phyloP scores from a whole-genome alignment of 2,113 vertebrate species.

The Ardeotis arabs region DNA sequence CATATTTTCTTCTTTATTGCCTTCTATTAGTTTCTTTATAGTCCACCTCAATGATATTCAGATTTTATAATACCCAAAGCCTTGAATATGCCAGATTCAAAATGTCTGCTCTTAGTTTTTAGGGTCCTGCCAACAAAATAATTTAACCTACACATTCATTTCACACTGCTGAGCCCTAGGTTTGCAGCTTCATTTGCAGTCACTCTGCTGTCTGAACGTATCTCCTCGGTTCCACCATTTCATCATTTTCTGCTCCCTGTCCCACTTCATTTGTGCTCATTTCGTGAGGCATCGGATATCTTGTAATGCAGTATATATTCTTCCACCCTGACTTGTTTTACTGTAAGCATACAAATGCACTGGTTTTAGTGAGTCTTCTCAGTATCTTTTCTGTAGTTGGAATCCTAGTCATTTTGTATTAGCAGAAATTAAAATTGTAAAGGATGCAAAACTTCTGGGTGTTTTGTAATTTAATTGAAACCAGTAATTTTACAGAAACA shows the following conservation, averaged over 20 bases:
- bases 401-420: neutral
- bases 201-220: slow-evolving; percentile 49
- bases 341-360: neutral
- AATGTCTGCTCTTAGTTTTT: slow-evolving; percentile 36
- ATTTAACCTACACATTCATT: slow-evolving; percentile 29
- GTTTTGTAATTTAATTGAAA: neutral
- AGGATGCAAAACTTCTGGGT: neutral
- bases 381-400: neutral
- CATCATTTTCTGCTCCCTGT: slow-evolving; percentile 28
- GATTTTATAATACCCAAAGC: neutral
- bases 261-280: slow-evolving; percentile 47
- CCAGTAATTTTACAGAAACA: neutral
- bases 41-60: neutral
- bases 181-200: slow-evolving; percentile 55
- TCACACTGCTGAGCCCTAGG: slow-evolving; percentile 10
- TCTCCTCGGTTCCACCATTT: slow-evolving; percentile 25
- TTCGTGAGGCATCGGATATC: slow-evolving; percentile 12
- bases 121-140: slow-evolving; percentile 14
- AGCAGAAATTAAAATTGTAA: neutral
- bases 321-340: slow-evolving; percentile 20
- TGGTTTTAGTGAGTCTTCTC: neutral
- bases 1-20: slow-evolving; percentile 8
- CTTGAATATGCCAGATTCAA: slow-evolving; percentile 38
- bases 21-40: slow-evolving; percentile 2
- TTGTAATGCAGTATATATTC: slow-evolving; percentile 7